Conservation (phyloP, 2,888 invertebrate genomes). For the Tribolium freemani region DNA sequence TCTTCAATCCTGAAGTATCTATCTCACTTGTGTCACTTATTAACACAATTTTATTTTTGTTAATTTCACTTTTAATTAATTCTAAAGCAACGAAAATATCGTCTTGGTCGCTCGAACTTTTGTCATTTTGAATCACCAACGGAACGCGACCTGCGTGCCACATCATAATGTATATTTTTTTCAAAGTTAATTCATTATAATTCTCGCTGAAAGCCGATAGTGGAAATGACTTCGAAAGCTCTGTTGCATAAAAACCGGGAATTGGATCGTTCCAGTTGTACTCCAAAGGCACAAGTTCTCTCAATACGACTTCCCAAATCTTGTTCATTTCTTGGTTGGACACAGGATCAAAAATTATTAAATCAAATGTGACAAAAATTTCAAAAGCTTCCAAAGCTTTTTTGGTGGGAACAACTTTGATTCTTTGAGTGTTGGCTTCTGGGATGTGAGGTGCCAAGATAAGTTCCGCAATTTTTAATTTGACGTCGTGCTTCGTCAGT, state of each 20-base stretch:
- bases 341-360: background rate
- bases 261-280: background rate
- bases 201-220: background rate
- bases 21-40: background rate
- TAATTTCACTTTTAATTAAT: background rate
- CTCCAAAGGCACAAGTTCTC: background rate
- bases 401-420: background rate
- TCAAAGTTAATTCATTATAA: background rate
- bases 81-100: background rate
- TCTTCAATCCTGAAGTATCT: background rate
- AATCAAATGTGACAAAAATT: background rate
- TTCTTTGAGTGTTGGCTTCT: background rate
- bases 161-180: background rate
- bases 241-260: background rate
- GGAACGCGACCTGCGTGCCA: background rate
- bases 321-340: background rate
- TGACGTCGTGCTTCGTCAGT: slow-evolving; percentile 2
- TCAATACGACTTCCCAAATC: background rate
- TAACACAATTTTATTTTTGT: background rate
- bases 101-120: background rate
- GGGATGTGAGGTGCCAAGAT: slow-evolving; percentile 3
- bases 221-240: background rate
- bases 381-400: background rate
- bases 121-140: background rate
- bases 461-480: slow-evolving; percentile 6